These are phyloP conservation scores for Staurois parvus DNA, from an alignment of 2,797 vertebrate genomes.

Conservation along the genomic window DNA sequence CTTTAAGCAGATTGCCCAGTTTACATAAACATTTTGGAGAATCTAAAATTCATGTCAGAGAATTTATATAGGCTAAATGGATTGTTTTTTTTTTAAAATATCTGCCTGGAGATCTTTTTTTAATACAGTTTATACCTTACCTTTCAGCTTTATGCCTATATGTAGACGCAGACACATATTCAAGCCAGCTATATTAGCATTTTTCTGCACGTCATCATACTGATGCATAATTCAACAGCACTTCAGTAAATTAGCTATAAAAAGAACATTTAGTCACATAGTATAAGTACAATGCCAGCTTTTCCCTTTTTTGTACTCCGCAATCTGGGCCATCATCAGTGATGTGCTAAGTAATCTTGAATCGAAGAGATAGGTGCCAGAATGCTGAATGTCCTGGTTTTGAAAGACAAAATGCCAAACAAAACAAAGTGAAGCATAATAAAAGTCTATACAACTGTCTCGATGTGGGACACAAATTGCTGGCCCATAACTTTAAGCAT, in stretches of 20 bases:
- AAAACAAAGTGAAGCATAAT: neutral
- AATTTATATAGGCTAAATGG: neutral
- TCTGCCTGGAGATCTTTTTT: neutral
- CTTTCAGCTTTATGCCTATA: neutral
- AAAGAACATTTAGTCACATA: constrained; percentile 46
- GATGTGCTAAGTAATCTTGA: constrained; percentile 43
- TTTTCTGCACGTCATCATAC: constrained; percentile 19
- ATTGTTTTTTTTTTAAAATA: neutral
- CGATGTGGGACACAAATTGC: neutral
- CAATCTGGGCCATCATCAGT: constrained; percentile 38
- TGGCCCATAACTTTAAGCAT: neutral
- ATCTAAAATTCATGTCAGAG: neutral
- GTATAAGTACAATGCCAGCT: constrained; percentile 33
- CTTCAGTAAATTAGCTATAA: constrained; percentile 50
- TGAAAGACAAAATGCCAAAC: constrained; percentile 4
- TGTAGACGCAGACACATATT: constrained; percentile 6
- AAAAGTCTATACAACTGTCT: constrained; percentile 2
- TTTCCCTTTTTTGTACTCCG: constrained; percentile 10
- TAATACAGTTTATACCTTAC: neutral
- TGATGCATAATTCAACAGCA: constrained; percentile 36
- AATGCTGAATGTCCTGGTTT: constrained; percentile 11
- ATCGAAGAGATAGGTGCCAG: constrained; percentile 17
- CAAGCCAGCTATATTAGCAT: constrained; percentile 41
- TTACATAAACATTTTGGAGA: neutral
- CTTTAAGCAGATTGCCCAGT: neutral